Evolutionary conservation across 2,113 vertebrate species (phyloP), one percentile per base, ranked within the genome.

Genomic region (Haliaeetus leucogaster): DNA sequence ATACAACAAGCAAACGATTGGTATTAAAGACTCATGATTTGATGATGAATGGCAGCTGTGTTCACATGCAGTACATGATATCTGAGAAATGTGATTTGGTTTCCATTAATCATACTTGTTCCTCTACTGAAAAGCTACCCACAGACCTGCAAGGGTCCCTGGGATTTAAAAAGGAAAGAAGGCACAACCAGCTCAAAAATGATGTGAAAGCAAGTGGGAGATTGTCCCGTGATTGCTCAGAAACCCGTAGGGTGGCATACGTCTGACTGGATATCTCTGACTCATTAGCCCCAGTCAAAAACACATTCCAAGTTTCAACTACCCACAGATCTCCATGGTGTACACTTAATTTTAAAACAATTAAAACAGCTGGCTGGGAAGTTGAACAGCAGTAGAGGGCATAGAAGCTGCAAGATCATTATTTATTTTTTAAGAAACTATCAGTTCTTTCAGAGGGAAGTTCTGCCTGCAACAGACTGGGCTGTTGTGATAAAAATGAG

Each of bases 351-450:
- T 96, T 89, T 93, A 88, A 95, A 94, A 85, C 95, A 97, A 87
- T 96, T 96, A 95, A 93, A 97, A 93, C 96, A 97, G 97, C 63
- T 95, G 96, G 76, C 30, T 82, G 70, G 73, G 74, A 94, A 86
- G 70, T 27, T 74, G 91, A 89, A 65, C 47, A 94, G 94, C 90
- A 61, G 89, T 92, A 68, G 55, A 95, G 88, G 90, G 70, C 80
- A 89, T 43, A 58, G 45, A 72, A 66, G 30, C 40, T 42, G 43
- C 29, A 92, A 94, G 79, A 92, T 30, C 48, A 52, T 73, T 91
- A 91, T 40, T 91, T 91, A 87, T 74, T 72, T 91, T 67, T 78
- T n/a, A 82, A 93, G 47, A 74, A 94, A 55, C 58, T 77, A 42
- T 59, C 29, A 19, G 40, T 55, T 61, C 83, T 91, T 59, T 93